phyloP scores from a whole-genome alignment of 1,140 invertebrate species.

The Orius insidiosus region DNA sequence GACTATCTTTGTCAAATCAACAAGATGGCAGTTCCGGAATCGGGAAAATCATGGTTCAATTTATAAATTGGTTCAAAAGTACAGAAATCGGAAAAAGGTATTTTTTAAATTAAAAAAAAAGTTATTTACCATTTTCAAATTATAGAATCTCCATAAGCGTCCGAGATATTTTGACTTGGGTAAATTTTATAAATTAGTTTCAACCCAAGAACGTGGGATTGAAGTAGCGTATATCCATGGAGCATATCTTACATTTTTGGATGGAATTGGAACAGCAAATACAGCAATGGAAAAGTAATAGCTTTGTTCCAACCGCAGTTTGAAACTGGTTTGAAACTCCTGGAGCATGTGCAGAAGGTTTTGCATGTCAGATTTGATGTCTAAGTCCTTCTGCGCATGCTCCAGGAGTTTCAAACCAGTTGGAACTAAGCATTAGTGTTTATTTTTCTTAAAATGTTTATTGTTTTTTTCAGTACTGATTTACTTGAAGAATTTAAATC shows the following conservation, averaged over 20 bases:
- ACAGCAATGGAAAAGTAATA: constrained; percentile 16
- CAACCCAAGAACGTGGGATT: constrained; percentile 21
- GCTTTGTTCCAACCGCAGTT: too few relatives aligned
- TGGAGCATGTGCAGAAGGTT: too few relatives aligned
- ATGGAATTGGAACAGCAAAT: constrained; percentile 35
- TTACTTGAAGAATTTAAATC: constrained; percentile 32
- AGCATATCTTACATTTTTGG: constrained; percentile 76
- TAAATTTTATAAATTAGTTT: constrained; percentile 70
- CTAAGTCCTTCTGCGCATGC: too few relatives aligned
- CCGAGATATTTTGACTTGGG: constrained; percentile 84
- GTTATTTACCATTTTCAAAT: neutral
- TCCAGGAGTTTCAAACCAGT: too few relatives aligned
- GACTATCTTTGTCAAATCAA: constrained; percentile 32
- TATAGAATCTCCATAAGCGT: constrained; percentile 66
- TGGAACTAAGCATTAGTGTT: too few relatives aligned
- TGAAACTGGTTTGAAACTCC: too few relatives aligned
- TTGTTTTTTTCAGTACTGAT: constrained; percentile 23
- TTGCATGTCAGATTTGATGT: too few relatives aligned
- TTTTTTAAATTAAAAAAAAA: constrained; percentile 2
- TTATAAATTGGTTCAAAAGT: constrained; percentile 57
- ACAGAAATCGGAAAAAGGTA: constrained; percentile 53
- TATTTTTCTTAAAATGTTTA: too few relatives aligned
- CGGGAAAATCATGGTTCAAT: constrained; percentile 53
- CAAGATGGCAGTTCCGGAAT: constrained; percentile 38
- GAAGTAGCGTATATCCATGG: constrained; percentile 62